Evolutionary conservation across 2,113 vertebrate species (phyloP), one percentile per base, ranked within the genome.

Genomic region (Tachuris rubrigastra): DNA sequence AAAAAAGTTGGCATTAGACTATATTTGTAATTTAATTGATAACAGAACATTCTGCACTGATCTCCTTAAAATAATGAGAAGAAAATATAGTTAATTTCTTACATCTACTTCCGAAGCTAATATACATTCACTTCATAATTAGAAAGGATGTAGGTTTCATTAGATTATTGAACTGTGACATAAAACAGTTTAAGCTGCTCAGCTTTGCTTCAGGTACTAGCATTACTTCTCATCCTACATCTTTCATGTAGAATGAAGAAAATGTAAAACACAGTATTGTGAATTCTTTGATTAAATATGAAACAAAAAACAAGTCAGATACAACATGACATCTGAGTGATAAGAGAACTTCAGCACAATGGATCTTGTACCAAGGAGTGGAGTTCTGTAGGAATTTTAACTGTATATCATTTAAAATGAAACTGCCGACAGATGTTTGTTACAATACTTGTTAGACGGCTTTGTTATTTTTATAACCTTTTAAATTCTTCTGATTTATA

Each of bases 401-500:
- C 65, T 63, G 65, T 72, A 5, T 50, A 87, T 74, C 13, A 24
- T 87, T 94, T 93, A 89, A 95, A 93, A 81, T 22, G 60, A 81
- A 96, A 93, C 83, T 78, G 65, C 83, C 0, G 1, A 92, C 96
- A 95, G 79, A 95, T 95, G 93, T 96, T 95, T 83, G 71, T 65
- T 93, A 59, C 88, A 77, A 80, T 86, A 93, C 65, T 89, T 84
- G 86, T 96, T 96, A 96, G 80, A 90, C 39, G 50, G 89, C 84
- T 95, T 96, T 12, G 3, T 93, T 96, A 92, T 91, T 95, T 97
- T 97, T 97, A 97, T 95, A 93, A 78, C 84, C 93, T 95, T 95
- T 89, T 95, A 97, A 95, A 96, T 97, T 96, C 94, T 83, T 95
- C 93, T 81, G 80, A 95, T 95, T 95, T 90, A 92, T 89, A 95